phyloP scores from a whole-genome alignment of 2,888 invertebrate genomes.

The Eretmocerus hayati region DNA sequence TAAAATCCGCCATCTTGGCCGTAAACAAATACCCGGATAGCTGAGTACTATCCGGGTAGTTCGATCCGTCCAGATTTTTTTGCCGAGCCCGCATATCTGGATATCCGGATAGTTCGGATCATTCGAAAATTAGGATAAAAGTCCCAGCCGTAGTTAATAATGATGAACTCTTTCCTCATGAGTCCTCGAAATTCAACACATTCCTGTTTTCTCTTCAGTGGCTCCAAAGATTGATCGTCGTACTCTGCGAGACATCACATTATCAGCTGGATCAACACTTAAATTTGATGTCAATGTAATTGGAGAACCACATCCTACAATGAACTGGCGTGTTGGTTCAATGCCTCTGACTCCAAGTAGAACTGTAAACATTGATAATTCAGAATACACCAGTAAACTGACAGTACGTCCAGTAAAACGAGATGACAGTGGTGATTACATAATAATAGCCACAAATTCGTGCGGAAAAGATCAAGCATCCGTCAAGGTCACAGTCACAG shows the following conservation, averaged over 20 bases:
- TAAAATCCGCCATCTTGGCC: too few relatives aligned
- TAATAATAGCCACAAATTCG: slow-evolving; percentile 76
- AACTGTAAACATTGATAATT: slow-evolving; percentile 72
- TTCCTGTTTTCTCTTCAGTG: slow-evolving; percentile 49
- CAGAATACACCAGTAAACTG: slow-evolving; percentile 82
- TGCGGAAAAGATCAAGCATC: slow-evolving; percentile 81
- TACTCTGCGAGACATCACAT: slow-evolving; percentile 79
- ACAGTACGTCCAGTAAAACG: slow-evolving; percentile 73
- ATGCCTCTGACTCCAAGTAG: slow-evolving; percentile 65
- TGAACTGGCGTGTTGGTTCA: slow-evolving; percentile 86
- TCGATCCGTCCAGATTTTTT: too few relatives aligned
- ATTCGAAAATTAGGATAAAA: too few relatives aligned
- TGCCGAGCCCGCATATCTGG: too few relatives aligned
- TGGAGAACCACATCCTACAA: slow-evolving; percentile 92
- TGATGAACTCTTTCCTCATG: too few relatives aligned
- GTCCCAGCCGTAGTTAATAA: too few relatives aligned
- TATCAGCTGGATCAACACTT: slow-evolving; percentile 87
- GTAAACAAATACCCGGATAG: too few relatives aligned
- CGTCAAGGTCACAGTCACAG: slow-evolving; percentile 75
- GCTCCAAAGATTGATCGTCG: slow-evolving; percentile 95
- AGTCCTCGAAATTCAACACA: neutral
- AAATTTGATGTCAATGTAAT: slow-evolving; percentile 89
- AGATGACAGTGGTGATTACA: slow-evolving; percentile 81
- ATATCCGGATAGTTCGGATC: too few relatives aligned
- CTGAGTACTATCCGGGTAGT: too few relatives aligned